Evolutionary conservation across 2,888 invertebrate genomes (phyloP).

Genomic region (Eretmocerus hayati): DNA sequence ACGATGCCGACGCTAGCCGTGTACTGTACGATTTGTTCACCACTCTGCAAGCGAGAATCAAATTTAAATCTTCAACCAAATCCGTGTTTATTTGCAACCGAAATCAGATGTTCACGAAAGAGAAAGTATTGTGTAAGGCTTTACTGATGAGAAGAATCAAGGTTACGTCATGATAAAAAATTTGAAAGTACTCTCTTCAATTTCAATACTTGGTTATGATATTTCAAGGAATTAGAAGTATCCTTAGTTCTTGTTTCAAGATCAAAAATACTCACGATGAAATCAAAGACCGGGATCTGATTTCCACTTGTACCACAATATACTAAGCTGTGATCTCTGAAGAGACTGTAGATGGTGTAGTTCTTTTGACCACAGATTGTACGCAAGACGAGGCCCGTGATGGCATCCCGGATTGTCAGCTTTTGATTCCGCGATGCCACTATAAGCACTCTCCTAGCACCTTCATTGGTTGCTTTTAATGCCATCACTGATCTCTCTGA

Average conservation of each 20-base stretch:
- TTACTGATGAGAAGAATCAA: too few relatives aligned
- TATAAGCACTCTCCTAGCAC: constrained; percentile 62
- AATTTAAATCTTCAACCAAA: too few relatives aligned
- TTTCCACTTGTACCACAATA: constrained; percentile 71
- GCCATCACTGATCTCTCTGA: constrained; percentile 62
- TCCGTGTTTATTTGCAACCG: too few relatives aligned
- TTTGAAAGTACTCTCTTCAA: too few relatives aligned
- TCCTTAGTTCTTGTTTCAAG: too few relatives aligned
- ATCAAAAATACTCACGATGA: constrained; percentile 58
- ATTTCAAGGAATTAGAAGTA: too few relatives aligned
- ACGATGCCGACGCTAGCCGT: constrained; percentile 66
- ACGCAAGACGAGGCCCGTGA: constrained; percentile 61
- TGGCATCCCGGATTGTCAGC: constrained; percentile 66
- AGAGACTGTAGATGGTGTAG: constrained; percentile 63
- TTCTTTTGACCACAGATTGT: constrained; percentile 55
- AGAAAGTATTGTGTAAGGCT: too few relatives aligned
- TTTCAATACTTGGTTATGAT: too few relatives aligned
- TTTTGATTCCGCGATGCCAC: constrained; percentile 64
- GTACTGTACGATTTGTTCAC: constrained; percentile 54
- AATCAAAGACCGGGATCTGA: constrained; percentile 67
- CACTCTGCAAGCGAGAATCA: constrained; percentile 50
- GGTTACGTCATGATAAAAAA: too few relatives aligned
- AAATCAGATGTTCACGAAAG: too few relatives aligned
- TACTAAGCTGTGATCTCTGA: constrained; percentile 62
- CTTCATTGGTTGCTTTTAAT: constrained; percentile 66